These are phyloP conservation scores for Gallinago paraguaiae DNA, from an alignment of 2,113 vertebrate genomes.

Conservation along the genomic window DNA sequence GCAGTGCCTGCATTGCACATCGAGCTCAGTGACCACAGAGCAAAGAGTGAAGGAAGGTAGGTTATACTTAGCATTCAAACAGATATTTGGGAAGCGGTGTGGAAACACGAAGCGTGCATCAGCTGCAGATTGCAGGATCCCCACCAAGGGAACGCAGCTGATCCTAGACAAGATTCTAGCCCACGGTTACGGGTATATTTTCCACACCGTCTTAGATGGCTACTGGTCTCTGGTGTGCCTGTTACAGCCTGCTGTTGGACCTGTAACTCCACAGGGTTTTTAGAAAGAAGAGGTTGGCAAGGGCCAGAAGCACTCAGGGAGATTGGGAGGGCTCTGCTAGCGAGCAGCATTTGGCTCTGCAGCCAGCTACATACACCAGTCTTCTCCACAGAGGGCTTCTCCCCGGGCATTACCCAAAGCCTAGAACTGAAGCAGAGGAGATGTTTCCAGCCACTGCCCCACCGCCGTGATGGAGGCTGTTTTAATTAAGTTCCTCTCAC, in stretches of 20 bases:
- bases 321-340: not conserved
- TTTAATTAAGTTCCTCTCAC: not conserved
- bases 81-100: not conserved
- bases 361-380: not conserved
- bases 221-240: not conserved
- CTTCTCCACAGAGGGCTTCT: not conserved
- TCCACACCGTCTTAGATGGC: not conserved
- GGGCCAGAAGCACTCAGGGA: not conserved
- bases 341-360: rapidly evolving
- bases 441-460: not conserved
- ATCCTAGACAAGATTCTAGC: not conserved
- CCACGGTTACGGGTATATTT: not conserved
- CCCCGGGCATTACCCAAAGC: not conserved
- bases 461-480: rapidly evolving
- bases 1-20: not conserved
- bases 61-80: not conserved
- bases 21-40: not conserved
- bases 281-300: not conserved
- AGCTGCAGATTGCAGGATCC: not conserved
- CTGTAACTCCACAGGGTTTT: not conserved
- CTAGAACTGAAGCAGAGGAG: not conserved
- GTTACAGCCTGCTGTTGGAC: not conserved
- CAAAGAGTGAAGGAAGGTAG: not conserved
- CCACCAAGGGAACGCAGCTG: not conserved
- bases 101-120: rapidly evolving